Conservation (phyloP, 2,797 vertebrate species). For the Pseudocheirus occidentalis region DNA sequence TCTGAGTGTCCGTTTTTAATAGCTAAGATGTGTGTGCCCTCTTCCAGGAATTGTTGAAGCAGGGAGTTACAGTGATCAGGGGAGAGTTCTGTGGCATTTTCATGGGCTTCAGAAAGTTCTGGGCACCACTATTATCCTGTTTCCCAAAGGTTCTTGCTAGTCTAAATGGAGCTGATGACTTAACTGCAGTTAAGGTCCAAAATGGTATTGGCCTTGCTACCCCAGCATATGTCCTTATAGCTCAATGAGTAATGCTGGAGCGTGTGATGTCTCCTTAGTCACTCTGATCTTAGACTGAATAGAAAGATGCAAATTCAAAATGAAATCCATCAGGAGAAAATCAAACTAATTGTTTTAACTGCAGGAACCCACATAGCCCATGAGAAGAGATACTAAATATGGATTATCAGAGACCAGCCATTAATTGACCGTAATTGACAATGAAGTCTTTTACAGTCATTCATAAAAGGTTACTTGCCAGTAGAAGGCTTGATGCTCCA, state of each 20-base stretch:
- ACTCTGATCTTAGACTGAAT: not conserved
- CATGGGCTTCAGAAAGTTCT: not conserved
- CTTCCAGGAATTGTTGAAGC: not conserved
- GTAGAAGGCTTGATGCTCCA: not conserved
- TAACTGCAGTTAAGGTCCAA: not conserved
- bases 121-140: not conserved
- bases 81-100: not conserved
- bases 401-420: not conserved
- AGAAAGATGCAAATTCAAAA: not conserved
- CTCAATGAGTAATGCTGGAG: not conserved
- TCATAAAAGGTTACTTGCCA: not conserved
- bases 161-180: not conserved
- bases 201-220: not conserved
- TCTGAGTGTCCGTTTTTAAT: not conserved
- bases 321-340: slow-evolving; percentile 26
- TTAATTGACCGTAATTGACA: not conserved
- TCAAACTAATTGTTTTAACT: slow-evolving; percentile 22
- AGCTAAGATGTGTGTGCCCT: not conserved
- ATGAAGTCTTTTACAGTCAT: not conserved
- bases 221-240: not conserved
- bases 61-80: not conserved
- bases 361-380: slow-evolving; percentile 31
- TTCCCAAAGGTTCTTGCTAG: not conserved
- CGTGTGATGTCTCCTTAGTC: not conserved
- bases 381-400: slow-evolving; percentile 48